Evolutionary conservation across 1,140 invertebrate genomes (phyloP).

Genomic region (Oreohelix idahoensis): DNA sequence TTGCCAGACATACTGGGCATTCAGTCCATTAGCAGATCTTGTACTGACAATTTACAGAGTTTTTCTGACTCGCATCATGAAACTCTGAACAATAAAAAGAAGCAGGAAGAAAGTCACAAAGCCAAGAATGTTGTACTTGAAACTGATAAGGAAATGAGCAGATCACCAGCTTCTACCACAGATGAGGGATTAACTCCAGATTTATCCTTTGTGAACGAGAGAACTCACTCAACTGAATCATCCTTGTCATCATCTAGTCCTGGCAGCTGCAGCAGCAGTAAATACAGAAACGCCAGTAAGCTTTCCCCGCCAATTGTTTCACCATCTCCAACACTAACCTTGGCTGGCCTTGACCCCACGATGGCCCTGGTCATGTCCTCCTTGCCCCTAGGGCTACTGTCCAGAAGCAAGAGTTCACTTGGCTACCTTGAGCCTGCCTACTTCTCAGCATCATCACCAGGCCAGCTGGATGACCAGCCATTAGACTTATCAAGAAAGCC

Average conservation of each 20-base stretch:
- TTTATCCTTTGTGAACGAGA: neutral
- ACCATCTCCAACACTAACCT: neutral
- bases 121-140: neutral
- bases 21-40: neutral
- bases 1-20: neutral
- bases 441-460: neutral
- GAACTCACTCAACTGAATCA: neutral
- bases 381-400: neutral
- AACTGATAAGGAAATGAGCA: neutral
- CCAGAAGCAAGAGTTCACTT: neutral
- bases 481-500: slow-evolving; percentile 27
- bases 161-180: neutral
- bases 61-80: neutral
- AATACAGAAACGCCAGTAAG: neutral
- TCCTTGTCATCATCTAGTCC: too few species aligned
- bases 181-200: neutral
- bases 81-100: neutral
- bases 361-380: slow-evolving; percentile 3
- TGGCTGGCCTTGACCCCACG: neutral
- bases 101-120: neutral
- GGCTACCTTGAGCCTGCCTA: too few species aligned
- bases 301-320: neutral
- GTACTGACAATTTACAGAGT: neutral
- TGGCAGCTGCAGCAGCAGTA: neutral
- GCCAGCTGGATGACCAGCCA: neutral